Conservation (phyloP, 2,113 vertebrate genomes). For the Limnothrissa miodon region DNA sequence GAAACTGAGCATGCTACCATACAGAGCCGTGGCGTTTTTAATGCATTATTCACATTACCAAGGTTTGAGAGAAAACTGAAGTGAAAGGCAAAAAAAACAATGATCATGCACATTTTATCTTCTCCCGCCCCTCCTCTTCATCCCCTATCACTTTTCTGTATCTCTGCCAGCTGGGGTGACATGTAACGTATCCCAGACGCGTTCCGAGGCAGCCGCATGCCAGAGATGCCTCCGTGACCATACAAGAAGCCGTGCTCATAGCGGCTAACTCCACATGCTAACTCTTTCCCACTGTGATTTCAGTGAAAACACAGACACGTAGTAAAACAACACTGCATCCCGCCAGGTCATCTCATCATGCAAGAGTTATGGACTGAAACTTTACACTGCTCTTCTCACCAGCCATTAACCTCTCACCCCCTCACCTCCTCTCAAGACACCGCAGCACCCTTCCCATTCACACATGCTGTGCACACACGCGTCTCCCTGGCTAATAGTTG, state of each 20-base stretch:
- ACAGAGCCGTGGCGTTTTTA: background rate
- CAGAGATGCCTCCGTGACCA: background rate
- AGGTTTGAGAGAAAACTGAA: background rate
- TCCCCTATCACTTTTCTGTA: background rate
- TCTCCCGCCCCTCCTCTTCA: background rate
- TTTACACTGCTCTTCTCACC: background rate
- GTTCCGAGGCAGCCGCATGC: slow-evolving; percentile 25
- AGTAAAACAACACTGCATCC: slow-evolving; percentile 32
- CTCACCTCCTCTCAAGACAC: background rate
- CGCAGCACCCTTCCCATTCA: background rate
- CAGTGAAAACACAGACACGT: slow-evolving; percentile 30
- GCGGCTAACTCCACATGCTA: background rate
- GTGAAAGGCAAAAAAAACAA: background rate
- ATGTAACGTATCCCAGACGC: slow-evolving; percentile 15
- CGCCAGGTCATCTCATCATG: background rate
- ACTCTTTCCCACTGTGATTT: slow-evolving; percentile 19
- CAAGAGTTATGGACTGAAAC: slow-evolving; percentile 26
- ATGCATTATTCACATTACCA: background rate
- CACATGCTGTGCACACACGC: background rate
- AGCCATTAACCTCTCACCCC: background rate
- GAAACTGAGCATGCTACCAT: background rate
- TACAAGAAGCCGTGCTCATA: background rate
- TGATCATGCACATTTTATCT: background rate
- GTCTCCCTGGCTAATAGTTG: background rate
- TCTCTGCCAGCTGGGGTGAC: background rate